Conservation (phyloP, 2,113 vertebrate genomes). For the Rhinopomastus cyanomelas region DNA sequence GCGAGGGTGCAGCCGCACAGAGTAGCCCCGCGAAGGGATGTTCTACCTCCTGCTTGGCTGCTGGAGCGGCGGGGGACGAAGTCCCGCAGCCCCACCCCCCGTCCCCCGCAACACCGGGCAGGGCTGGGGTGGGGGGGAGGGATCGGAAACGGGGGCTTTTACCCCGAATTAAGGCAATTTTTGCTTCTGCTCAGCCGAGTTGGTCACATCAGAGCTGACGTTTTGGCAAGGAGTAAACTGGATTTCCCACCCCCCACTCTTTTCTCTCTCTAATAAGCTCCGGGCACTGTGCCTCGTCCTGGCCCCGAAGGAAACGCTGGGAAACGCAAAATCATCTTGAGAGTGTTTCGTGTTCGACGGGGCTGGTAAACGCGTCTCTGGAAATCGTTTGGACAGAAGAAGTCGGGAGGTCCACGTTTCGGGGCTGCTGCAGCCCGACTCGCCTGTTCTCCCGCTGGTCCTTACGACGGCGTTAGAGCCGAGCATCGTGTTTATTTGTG, state of each 20-base stretch:
- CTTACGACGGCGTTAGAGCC: too few relatives aligned
- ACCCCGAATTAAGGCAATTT: not conserved
- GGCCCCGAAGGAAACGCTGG: not conserved
- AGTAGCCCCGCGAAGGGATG: slow-evolving; percentile 1
- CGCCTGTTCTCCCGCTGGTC: not conserved
- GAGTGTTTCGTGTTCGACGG: not conserved
- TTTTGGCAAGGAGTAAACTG: slow-evolving; percentile 30
- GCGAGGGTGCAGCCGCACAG: not conserved
- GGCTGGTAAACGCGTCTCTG: not conserved
- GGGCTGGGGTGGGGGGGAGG: not conserved
- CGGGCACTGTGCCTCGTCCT: slow-evolving; percentile 4
- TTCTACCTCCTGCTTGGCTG: not conserved
- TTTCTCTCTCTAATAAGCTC: not conserved
- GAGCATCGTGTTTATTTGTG: slow-evolving; percentile 30
- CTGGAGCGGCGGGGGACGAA: not conserved
- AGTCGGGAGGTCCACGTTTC: not conserved
- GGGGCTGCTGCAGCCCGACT: not conserved
- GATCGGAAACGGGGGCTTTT: not conserved
- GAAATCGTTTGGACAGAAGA: not conserved
- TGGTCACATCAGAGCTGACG: slow-evolving; percentile 18
- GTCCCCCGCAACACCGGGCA: not conserved
- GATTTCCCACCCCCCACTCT: not conserved
- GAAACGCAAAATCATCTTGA: not conserved
- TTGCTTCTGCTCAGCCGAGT: not conserved
- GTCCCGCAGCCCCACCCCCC: not conserved